Percentiles rank a stretch among this genome's conserved stretches.
Evolutionary conservation across 2,888 invertebrate species (phyloP).

Genomic region (Microctonus hyperodae): DNA sequence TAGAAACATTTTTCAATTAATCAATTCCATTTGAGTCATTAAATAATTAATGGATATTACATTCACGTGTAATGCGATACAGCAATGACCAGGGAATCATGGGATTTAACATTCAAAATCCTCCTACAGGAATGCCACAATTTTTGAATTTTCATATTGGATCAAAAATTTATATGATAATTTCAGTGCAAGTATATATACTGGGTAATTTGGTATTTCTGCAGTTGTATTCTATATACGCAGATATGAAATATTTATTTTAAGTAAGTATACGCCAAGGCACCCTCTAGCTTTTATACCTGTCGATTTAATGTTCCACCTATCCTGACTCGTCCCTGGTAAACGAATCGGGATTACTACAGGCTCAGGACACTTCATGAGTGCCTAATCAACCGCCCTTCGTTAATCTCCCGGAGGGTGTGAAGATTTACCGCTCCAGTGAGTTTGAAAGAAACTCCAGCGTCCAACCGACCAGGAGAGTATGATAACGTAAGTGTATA

Average conservation of each 20-base stretch:
- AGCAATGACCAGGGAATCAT: conserved; percentile 58
- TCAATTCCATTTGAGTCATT: too few species aligned
- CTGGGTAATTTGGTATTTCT: too few species aligned
- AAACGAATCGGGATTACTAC: conserved; percentile 44
- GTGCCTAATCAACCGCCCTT: conserved; percentile 57
- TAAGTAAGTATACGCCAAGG: too few species aligned
- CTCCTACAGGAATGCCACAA: conserved; percentile 4
- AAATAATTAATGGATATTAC: conserved; percentile 40
- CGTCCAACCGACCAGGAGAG: conserved; percentile 52
- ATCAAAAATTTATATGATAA: background rate
- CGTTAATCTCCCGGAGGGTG: conserved; percentile 57
- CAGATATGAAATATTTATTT: too few species aligned
- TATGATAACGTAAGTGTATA: conserved; percentile 39
- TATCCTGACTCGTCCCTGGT: background rate
- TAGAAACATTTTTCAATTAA: background rate
- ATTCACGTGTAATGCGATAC: conserved; percentile 63
- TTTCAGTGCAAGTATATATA: background rate
- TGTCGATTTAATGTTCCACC: background rate
- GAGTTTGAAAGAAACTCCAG: conserved; percentile 59
- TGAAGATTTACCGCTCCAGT: conserved; percentile 58
- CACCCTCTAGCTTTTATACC: background rate
- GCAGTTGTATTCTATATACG: too few species aligned
- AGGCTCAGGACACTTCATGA: conserved; percentile 47
- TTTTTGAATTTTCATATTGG: too few species aligned
- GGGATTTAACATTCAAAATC: background rate